Evolutionary conservation across 2,888 invertebrate species (phyloP).

Genomic region (Melanargia galathea): DNA sequence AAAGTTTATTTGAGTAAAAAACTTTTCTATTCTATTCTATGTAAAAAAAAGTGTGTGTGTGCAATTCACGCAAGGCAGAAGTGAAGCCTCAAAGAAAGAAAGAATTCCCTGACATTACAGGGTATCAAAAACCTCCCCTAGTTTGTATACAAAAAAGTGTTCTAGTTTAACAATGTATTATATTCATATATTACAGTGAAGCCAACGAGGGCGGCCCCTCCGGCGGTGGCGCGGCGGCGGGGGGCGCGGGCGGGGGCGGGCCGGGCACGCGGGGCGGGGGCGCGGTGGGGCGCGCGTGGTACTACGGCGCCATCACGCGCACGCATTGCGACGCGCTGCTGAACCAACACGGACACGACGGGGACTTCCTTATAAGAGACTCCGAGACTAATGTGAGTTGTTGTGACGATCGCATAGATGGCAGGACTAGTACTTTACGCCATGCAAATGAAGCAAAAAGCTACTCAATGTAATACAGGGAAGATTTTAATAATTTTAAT

Average conservation of each 20-base stretch:
- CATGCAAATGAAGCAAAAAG: not conserved
- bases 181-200: not conserved
- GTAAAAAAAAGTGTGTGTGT: no score
- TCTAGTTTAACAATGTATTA: no score
- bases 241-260: slow-evolving; percentile 40
- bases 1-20: no score
- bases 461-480: not conserved
- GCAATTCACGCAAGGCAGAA: no score
- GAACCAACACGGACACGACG: slow-evolving; percentile 97
- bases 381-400: slow-evolving; percentile 98
- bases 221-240: slow-evolving; percentile 15
- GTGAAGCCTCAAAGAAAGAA: no score
- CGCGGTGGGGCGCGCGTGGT: slow-evolving; percentile 95
- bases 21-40: no score
- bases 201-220: slow-evolving; percentile 43
- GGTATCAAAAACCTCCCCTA: no score
- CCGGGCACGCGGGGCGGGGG: slow-evolving; percentile 53
- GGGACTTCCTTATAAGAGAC: slow-evolving; percentile 99
- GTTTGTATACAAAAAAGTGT: no score
- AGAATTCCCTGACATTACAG: no score
- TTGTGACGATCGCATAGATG: not conserved
- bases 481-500: no score
- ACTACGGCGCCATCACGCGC: slow-evolving; percentile 97
- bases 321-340: slow-evolving; percentile 98
- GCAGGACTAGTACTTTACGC: not conserved